Base-by-base conservation (phyloP, 2,797 vertebrate species). In the Mus spretus region DNA sequence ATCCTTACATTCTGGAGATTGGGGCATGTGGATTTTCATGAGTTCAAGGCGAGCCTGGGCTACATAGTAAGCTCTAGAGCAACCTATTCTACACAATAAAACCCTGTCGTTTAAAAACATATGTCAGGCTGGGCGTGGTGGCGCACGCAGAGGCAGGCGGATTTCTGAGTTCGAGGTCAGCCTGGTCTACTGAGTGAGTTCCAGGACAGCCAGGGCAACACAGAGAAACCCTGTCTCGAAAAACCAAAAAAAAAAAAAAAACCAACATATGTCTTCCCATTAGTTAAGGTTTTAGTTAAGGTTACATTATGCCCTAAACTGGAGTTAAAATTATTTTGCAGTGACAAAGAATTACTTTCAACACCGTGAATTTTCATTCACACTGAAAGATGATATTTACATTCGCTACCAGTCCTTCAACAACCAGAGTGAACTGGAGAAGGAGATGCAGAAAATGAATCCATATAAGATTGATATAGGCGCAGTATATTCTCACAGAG, bases 381-480 rank as follows among this genome's bases (percentile, higher is more conserved):
- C 99, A 0, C 98, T 99, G 95, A 99, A 99, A 97, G 99, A 99
- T 95, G 99, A 99, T 96, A 99, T 99, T 93, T 99, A 99, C 47
- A 98, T 99, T 59, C 99, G 99, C 24, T 99, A 99, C 98, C 99
- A 99, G 98, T 99, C 99, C 6, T 99, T 99, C 98, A 98, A 87
- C 98, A 99, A 98, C 17, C 99, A 99, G 95, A 98, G 84, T 82
- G 99, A 99, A 65, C 98, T 99, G 98, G 99, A 99, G 98, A 99
- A 99, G 96, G 99, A 99, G 96, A 99, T 99, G 98, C 99, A 99
- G 98, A 99, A 99, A 97, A 99, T 99, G 98, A 99, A 99, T 97
- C 99, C 99, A 0, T 99, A 99, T 98, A 99, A 99, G 98, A 99
- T 99, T 57, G 99, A 99, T 92, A 99, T 99, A 12, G 99, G 99